A percentile compares a stretch with the other conserved stretches of the same genome.
These are phyloP conservation scores for Ctenodactylus gundi DNA, from an alignment of 2,113 vertebrate genomes.

Conservation along the genomic window DNA sequence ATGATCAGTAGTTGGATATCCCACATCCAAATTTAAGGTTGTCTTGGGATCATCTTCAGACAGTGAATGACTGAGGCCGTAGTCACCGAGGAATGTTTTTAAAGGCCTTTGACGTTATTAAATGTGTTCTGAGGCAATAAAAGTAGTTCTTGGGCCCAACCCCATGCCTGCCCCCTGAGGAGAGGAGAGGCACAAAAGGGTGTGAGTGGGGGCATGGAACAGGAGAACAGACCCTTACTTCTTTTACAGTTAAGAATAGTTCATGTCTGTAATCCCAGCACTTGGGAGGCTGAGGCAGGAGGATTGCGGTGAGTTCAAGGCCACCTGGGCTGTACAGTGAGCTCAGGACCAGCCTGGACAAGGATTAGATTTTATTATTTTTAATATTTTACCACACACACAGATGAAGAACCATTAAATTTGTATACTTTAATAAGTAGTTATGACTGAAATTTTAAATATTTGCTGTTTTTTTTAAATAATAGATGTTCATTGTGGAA, in stretches of 20 bases:
- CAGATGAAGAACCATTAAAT: not conserved
- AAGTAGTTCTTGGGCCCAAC: not conserved
- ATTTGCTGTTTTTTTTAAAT: slow-evolving; percentile 38
- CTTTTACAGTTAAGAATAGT: not conserved
- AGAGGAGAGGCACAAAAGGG: not conserved
- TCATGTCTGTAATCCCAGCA: slow-evolving; percentile 15
- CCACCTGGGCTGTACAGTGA: no score
- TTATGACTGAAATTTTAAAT: not conserved
- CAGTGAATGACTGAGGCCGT: not conserved
- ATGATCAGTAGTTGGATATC: not conserved
- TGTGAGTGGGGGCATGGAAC: not conserved
- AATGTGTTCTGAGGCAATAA: slow-evolving; percentile 8
- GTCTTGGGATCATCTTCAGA: not conserved
- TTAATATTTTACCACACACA: slow-evolving; percentile 1
- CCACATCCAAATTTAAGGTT: not conserved
- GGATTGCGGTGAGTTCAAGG: no score
- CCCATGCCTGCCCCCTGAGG: not conserved
- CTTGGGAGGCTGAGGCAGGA: no score
- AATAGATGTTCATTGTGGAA: not conserved
- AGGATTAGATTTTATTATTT: slow-evolving; percentile 8
- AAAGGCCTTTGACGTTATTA: slow-evolving; percentile 38
- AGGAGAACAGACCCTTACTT: slow-evolving; percentile 13
- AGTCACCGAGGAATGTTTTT: not conserved
- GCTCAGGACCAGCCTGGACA: no score
- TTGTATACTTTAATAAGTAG: slow-evolving; percentile 4